phyloP scores from a whole-genome alignment of 2,113 vertebrate species.

The Bufo bufo region DNA sequence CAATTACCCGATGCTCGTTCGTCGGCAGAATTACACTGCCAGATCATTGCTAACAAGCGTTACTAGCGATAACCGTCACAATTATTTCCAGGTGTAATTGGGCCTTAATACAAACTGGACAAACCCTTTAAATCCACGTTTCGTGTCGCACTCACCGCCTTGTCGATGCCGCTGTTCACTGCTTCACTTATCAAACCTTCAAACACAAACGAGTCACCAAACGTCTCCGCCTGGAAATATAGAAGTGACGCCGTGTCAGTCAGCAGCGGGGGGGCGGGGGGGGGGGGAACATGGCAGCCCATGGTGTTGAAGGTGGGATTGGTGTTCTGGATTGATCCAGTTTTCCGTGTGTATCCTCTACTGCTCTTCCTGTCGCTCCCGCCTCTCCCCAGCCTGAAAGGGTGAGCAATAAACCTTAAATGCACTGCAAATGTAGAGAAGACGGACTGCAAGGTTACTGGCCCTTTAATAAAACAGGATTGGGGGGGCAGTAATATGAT shows the following conservation, averaged over 20 bases:
- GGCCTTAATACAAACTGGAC: too few species aligned
- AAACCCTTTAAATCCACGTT: neutral
- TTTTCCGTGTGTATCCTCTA: too few species aligned
- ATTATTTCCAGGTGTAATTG: too few species aligned
- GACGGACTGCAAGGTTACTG: neutral
- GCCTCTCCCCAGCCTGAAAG: too few species aligned
- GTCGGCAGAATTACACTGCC: too few species aligned
- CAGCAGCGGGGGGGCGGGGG: neutral
- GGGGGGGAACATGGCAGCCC: neutral
- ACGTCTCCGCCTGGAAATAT: constrained; percentile 84
- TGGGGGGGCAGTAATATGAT: neutral
- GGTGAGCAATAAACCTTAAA: too few species aligned
- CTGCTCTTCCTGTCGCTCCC: too few species aligned
- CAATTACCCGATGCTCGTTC: too few species aligned
- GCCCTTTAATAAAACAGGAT: too few species aligned
- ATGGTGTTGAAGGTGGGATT: neutral
- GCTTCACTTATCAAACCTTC: constrained; percentile 88
- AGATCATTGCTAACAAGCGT: too few species aligned
- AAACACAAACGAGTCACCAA: constrained; percentile 96
- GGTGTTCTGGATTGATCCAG: too few species aligned
- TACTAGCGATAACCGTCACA: too few species aligned
- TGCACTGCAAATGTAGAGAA: neutral
- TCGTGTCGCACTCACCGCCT: constrained; percentile 81
- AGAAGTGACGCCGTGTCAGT: neutral
- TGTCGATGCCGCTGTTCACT: constrained; percentile 82